Conservation (phyloP, 2,888 invertebrate genomes). For the Labia minor region DNA sequence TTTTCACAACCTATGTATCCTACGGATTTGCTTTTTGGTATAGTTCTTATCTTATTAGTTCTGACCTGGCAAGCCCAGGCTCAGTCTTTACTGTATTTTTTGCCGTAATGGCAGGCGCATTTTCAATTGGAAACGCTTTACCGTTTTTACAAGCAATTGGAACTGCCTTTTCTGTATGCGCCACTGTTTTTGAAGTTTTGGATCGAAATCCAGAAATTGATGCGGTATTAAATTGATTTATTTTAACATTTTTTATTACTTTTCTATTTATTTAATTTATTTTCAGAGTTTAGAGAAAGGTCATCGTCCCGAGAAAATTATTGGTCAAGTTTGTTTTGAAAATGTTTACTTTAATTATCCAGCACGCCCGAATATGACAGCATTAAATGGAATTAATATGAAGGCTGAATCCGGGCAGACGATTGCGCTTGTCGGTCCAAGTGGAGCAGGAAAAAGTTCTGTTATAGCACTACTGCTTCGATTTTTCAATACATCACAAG, state of each 20-base stretch:
- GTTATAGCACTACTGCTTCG: slow-evolving; percentile 40
- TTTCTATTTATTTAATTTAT: slow-evolving; percentile 15
- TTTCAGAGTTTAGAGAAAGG: slow-evolving; percentile 33
- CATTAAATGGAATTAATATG: slow-evolving; percentile 34
- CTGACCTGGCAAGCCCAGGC: slow-evolving; percentile 32
- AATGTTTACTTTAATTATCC: slow-evolving; percentile 39
- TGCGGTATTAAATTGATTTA: slow-evolving; percentile 38
- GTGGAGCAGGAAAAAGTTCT: slow-evolving; percentile 46
- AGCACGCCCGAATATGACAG: slow-evolving; percentile 37
- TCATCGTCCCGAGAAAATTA: slow-evolving; percentile 31
- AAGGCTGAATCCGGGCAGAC: slow-evolving; percentile 32
- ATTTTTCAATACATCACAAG: slow-evolving; percentile 38
- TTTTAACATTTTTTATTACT: not conserved
- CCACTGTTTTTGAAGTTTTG: slow-evolving; percentile 58
- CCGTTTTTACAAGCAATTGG: slow-evolving; percentile 65
- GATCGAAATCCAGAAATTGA: slow-evolving; percentile 63
- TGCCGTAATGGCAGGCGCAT: slow-evolving; percentile 64
- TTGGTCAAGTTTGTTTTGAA: slow-evolving; percentile 36
- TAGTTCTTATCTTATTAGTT: slow-evolving; percentile 37
- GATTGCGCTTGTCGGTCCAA: slow-evolving; percentile 36
- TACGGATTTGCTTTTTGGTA: slow-evolving; percentile 44
- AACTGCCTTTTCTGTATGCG: slow-evolving; percentile 59
- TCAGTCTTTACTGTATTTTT: slow-evolving; percentile 50
- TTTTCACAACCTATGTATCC: slow-evolving; percentile 36
- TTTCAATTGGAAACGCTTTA: slow-evolving; percentile 61